phyloP scores from a whole-genome alignment of 1,140 invertebrate genomes.

The Lysiphlebus fabarum region DNA sequence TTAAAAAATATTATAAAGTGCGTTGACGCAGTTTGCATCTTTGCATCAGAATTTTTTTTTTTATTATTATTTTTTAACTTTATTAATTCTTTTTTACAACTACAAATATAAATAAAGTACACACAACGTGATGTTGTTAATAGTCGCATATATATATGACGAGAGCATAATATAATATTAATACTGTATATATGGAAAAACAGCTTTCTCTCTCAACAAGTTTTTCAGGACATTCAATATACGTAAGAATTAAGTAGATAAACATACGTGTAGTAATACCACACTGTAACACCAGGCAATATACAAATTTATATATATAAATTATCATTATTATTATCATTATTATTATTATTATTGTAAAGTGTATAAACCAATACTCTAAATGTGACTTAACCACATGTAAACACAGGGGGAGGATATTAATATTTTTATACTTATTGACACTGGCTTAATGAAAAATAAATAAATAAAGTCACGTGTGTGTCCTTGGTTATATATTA shows the following conservation, averaged over 20 bases:
- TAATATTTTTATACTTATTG: no score
- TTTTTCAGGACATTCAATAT: conserved; percentile 32
- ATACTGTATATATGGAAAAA: conserved; percentile 47
- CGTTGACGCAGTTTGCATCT: conserved; percentile 3
- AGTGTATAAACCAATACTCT: no score
- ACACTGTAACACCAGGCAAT: conserved; percentile 28
- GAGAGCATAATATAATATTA: conserved; percentile 29
- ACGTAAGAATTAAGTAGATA: conserved; percentile 51
- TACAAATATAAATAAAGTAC: background rate
- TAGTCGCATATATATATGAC: conserved; percentile 34
- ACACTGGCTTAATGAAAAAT: no score
- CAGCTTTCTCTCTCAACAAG: conserved; percentile 52
- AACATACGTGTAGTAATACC: conserved; percentile 45
- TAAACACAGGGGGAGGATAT: no score
- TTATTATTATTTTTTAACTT: background rate
- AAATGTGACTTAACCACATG: no score
- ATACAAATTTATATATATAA: no score
- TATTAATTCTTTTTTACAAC: no score
- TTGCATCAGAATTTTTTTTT: conserved; percentile 6
- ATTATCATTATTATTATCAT: no score
- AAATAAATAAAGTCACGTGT: no score
- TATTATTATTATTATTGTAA: no score
- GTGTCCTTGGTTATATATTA: no score
- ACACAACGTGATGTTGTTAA: conserved; percentile 4
- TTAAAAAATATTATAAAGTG: conserved; percentile 5